Percentiles rank a stretch among this genome's conserved stretches.
These are phyloP conservation scores for Cossypha dichroa DNA, from an alignment of 2,797 vertebrate species.

Conservation along the genomic window DNA sequence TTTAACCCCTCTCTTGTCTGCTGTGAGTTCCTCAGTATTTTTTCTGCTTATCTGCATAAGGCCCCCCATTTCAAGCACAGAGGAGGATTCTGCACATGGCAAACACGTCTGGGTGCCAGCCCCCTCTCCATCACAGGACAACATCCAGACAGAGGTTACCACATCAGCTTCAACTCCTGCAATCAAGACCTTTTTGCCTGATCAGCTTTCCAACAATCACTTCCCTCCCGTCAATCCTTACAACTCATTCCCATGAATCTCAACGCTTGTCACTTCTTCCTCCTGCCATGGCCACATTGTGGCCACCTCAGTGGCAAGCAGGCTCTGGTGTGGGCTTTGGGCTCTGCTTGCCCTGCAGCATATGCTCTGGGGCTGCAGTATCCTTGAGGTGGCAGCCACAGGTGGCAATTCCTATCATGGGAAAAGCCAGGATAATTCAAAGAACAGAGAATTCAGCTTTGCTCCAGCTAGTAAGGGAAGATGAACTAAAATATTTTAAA, in stretches of 20 bases:
- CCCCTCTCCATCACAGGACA: background rate
- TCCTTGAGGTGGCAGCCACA: background rate
- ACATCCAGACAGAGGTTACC: background rate
- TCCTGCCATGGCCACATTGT: fast-evolving
- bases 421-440: background rate
- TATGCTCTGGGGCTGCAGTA: background rate
- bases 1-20: background rate
- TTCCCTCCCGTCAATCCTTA: background rate
- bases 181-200: background rate
- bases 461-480: background rate
- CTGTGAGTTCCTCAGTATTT: background rate
- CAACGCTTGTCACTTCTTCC: background rate
- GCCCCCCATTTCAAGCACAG: background rate
- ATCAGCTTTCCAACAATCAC: background rate
- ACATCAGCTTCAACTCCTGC: background rate
- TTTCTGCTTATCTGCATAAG: background rate
- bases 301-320: background rate
- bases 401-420: fast-evolving
- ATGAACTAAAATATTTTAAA: background rate
- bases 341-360: background rate
- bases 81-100: background rate
- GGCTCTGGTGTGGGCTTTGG: background rate
- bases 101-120: fast-evolving
- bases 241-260: fast-evolving
- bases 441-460: background rate